Conservation (phyloP, 2,797 vertebrate species). For the Microctenopoma lineatum region DNA sequence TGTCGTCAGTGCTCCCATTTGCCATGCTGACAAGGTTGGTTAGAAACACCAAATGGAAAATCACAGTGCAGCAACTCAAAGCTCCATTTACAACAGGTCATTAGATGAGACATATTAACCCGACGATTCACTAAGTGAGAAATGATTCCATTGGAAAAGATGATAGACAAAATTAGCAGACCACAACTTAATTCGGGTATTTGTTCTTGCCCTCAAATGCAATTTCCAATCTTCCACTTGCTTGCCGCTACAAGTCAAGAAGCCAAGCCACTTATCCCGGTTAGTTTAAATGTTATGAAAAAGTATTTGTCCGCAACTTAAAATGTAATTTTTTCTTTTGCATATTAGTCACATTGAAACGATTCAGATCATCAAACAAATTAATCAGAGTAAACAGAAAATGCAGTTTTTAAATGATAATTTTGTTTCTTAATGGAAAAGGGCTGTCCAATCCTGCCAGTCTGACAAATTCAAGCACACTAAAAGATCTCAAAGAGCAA, state of each 20-base stretch:
- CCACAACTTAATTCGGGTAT: conserved; percentile 28
- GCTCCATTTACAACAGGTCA: conserved; percentile 42
- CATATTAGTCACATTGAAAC: too few relatives aligned
- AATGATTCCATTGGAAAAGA: conserved; percentile 57
- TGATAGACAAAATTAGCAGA: conserved; percentile 41
- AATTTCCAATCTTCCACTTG: conserved; percentile 29
- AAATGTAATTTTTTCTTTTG: too few relatives aligned
- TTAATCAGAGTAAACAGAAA: too few relatives aligned
- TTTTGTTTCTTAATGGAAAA: too few relatives aligned
- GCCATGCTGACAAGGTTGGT: conserved; percentile 14
- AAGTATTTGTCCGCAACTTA: too few relatives aligned
- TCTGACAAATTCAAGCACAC: too few relatives aligned
- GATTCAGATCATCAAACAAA: too few relatives aligned
- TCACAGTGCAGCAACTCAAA: conserved; percentile 41
- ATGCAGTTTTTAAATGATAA: too few relatives aligned
- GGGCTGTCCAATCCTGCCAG: too few relatives aligned
- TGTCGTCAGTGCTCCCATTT: background rate
- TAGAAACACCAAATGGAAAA: conserved; percentile 48
- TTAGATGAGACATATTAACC: conserved; percentile 54
- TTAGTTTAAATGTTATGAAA: too few relatives aligned
- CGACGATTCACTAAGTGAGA: conserved; percentile 38
- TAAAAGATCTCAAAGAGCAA: too few relatives aligned
- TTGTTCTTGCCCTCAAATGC: conserved; percentile 16
- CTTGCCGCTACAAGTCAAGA: conserved; percentile 44
- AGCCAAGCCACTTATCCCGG: background rate